Evolutionary conservation across 2,113 vertebrate species (phyloP).

Genomic region (Lates calcarifer): DNA sequence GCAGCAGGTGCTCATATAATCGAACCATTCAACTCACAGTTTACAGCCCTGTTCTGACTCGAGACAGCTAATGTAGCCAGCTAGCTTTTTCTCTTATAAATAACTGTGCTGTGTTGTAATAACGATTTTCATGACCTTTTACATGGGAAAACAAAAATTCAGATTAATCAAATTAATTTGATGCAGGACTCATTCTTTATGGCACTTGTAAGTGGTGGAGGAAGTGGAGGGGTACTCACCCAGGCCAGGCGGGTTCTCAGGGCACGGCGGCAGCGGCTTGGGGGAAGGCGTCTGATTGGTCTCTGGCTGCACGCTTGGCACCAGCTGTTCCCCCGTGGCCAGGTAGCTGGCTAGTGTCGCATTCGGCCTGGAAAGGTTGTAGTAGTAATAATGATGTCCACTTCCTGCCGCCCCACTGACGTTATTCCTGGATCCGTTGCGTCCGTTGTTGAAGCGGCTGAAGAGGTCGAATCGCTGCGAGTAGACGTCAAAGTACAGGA

Average conservation of each 20-base stretch:
- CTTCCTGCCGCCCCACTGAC: conserved; percentile 75
- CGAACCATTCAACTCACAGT: no score
- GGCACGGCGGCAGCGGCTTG: conserved; percentile 92
- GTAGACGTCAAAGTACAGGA: conserved; percentile 98
- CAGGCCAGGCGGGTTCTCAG: conserved; percentile 91
- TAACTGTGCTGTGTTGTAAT: not conserved
- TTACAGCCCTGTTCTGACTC: not conserved
- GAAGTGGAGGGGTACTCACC: conserved; percentile 83
- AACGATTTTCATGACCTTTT: not conserved
- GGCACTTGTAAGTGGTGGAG: no score
- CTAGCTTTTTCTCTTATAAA: not conserved
- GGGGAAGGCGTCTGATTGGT: conserved; percentile 87
- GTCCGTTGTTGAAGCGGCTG: conserved; percentile 94
- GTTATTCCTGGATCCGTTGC: conserved; percentile 87
- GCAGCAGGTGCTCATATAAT: not conserved
- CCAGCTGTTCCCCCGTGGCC: conserved; percentile 81
- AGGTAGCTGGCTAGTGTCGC: conserved; percentile 86
- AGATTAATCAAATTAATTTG: not conserved
- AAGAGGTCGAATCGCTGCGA: conserved; percentile 98
- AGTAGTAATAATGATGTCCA: conserved; percentile 85
- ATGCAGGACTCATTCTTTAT: not conserved
- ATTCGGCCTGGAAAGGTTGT: conserved; percentile 90
- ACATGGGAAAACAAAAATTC: not conserved
- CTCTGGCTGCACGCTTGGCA: conserved; percentile 85
- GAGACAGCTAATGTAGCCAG: not conserved